phyloP scores from a whole-genome alignment of 2,113 vertebrate species.

The Trematocara zebra region DNA sequence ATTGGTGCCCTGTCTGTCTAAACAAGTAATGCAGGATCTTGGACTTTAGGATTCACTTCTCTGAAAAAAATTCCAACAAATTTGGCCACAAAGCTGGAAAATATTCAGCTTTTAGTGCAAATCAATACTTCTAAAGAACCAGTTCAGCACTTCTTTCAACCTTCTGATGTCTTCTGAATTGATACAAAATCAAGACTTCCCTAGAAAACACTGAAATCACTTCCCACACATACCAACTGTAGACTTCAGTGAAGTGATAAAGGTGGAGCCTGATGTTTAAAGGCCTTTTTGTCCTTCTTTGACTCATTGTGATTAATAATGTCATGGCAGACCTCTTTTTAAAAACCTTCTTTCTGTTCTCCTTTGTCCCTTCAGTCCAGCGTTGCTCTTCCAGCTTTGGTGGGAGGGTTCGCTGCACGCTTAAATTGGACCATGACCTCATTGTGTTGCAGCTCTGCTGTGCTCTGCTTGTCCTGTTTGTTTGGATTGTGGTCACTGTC shows the following conservation, averaged over 20 bases:
- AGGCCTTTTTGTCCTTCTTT: background rate
- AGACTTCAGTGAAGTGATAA: background rate
- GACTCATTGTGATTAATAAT: background rate
- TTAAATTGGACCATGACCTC: conserved; percentile 42
- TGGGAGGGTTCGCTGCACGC: conserved; percentile 13
- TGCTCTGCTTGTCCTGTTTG: conserved; percentile 43
- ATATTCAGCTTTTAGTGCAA: background rate
- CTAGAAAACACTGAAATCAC: background rate
- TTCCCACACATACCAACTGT: background rate
- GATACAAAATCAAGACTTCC: background rate
- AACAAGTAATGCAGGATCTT: background rate
- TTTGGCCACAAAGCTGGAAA: background rate
- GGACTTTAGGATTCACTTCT: background rate
- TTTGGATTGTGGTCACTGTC: conserved; percentile 19
- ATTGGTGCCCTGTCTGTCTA: background rate
- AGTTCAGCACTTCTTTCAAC: background rate
- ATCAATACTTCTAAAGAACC: background rate
- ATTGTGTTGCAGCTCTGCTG: conserved; percentile 19
- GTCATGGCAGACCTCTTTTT: background rate
- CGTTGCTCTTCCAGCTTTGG: conserved; percentile 14
- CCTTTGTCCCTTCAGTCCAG: background rate
- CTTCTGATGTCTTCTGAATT: background rate
- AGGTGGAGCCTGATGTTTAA: background rate
- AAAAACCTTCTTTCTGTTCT: background rate
- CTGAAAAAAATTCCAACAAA: background rate